Evolutionary conservation across 1,140 invertebrate species (phyloP), one percentile per base, ranked within the genome.

Genomic region (Tetragonula clypearis): DNA sequence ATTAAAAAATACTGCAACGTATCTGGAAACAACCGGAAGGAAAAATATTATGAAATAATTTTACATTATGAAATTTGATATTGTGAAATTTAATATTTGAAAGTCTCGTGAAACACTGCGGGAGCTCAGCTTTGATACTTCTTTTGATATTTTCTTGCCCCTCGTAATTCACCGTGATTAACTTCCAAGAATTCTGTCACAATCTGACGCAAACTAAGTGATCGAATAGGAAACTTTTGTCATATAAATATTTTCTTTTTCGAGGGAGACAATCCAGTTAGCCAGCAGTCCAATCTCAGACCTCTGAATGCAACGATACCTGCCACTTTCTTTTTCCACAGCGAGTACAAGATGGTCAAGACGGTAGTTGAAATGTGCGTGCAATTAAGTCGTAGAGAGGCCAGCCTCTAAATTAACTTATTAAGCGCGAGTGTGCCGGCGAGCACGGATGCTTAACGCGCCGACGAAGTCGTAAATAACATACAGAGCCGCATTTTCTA

Each of bases 361-460:
- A 65, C 19, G 76, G 76, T 80, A 55, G 74, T 60, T 85, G 76
- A 79, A 77, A 84, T 73, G 87, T 78, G 88, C 84, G 87, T 86
- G 87, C 73, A 86, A 88, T 89, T 84, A 88, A 86, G 87, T 81
- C 56, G 76, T 79, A 71, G 71, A 79, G 85, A 76, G 76, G 80
- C 76, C 73, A 74, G 84, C 85, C 84, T 91, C 78, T 88, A 90
- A 91, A 92, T 92, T 90, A 92, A 92, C 91, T 92, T 92, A 92
- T 92, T 92, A 91, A 58, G 55, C 81, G 71, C 71, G 77, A 76
- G 49, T 53, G 68, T 65, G 73, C 23, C 30, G 35, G 69, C 30
- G 71, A 62, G 26, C 35, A 68, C 60, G 26, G 30, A 41, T 19
- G 79, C 49, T 76, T 69, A 82, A 69, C 72, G 60, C 69, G 56